These are phyloP conservation scores for Nomada ruficornis DNA, from an alignment of 2,888 invertebrate genomes.

Conservation along the genomic window DNA sequence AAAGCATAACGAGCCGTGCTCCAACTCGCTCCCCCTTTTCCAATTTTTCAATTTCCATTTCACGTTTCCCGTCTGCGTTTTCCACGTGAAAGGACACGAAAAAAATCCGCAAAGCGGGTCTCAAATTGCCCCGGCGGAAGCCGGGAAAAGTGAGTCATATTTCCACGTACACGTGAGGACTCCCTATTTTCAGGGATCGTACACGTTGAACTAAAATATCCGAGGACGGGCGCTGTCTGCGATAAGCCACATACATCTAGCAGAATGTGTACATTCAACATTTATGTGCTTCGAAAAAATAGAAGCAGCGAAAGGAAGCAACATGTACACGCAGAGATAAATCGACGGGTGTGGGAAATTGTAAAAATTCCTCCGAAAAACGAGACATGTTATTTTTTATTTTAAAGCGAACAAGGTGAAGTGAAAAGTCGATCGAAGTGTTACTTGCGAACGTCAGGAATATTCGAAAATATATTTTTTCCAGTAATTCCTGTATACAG, in stretches of 20 bases:
- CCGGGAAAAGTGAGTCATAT: slow-evolving; percentile 64
- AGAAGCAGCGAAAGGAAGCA: slow-evolving; percentile 1
- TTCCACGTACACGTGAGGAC: slow-evolving; percentile 42
- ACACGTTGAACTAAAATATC: slow-evolving; percentile 47
- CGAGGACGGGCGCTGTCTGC: slow-evolving; percentile 27
- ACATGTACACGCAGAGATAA: not conserved
- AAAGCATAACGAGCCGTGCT: slow-evolving; percentile 69
- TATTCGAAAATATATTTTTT: slow-evolving; percentile 39
- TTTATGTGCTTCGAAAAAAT: slow-evolving; percentile 16
- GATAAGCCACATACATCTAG: slow-evolving; percentile 42
- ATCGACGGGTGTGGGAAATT: slow-evolving; percentile 4
- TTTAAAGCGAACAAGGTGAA: slow-evolving; percentile 17
- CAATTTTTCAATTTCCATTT: slow-evolving; percentile 73
- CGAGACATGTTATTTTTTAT: slow-evolving; percentile 19
- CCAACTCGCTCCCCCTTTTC: slow-evolving; percentile 53
- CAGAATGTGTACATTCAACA: slow-evolving; percentile 29
- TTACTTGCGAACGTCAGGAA: slow-evolving; percentile 1
- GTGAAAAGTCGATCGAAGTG: not conserved
- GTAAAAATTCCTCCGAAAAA: slow-evolving; percentile 27
- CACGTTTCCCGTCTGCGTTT: slow-evolving; percentile 65
- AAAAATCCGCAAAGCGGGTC: slow-evolving; percentile 65
- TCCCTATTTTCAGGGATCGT: slow-evolving; percentile 28
- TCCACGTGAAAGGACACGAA: slow-evolving; percentile 59
- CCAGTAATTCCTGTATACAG: not conserved
- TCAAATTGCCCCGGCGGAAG: slow-evolving; percentile 65